Percentiles rank a stretch among this genome's conserved stretches.
phyloP scores from a whole-genome alignment of 30 jellyfish, hydroid and myxozoan species.

The Kudoa iwatai region DNA sequence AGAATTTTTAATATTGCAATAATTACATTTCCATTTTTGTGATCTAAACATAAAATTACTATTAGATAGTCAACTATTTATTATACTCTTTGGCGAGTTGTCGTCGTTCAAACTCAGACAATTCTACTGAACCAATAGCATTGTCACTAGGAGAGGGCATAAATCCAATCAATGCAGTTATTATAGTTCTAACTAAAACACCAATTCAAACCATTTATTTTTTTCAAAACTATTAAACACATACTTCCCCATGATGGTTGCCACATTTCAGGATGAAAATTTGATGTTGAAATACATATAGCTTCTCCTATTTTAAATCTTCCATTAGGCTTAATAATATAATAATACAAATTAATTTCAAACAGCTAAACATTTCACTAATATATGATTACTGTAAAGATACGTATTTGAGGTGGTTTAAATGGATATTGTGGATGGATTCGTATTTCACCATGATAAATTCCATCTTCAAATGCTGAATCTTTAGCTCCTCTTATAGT shows the following conservation, averaged over 20 bases:
- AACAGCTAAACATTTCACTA: no score
- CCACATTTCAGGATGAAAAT: constrained; percentile 96
- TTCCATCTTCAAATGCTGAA: constrained; percentile 60
- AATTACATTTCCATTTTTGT: no score
- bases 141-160: constrained; percentile 91
- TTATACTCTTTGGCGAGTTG: constrained; percentile 37
- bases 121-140: constrained; percentile 75
- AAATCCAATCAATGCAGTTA: constrained; percentile 80
- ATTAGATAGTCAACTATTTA: no score
- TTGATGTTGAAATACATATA: constrained; percentile 68
- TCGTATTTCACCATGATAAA: constrained; percentile 46
- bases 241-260: constrained; percentile 99
- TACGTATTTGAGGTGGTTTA: constrained; percentile 79
- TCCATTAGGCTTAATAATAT: constrained; percentile 62
- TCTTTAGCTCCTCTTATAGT: constrained; percentile 90
- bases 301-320: constrained; percentile 62
- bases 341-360: no score
- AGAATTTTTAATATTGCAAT: no score
- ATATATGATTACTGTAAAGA: constrained; percentile 59
- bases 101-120: constrained; percentile 20
- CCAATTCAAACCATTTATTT: neutral
- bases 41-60: no score
- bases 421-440: constrained; percentile 88
- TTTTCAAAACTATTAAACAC: no score
- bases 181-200: constrained; percentile 48